Evolutionary conservation across 2,797 vertebrate genomes (phyloP), one percentile per base, ranked within the genome.

Genomic region (Dermochelys coriacea): DNA sequence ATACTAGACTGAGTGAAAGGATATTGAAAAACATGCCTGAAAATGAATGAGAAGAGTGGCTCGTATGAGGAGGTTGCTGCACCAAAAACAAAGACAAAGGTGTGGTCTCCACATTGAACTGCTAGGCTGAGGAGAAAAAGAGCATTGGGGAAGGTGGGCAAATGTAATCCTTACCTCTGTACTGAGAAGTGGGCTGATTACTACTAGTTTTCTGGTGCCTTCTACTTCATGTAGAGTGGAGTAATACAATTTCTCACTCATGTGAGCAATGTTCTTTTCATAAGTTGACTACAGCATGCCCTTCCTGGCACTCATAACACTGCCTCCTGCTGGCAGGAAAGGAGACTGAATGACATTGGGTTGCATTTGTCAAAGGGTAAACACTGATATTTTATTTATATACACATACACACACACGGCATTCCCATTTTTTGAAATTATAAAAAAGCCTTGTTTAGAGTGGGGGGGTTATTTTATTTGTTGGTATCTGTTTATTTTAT

Each of bases 391-490:
- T 0, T 50, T 82, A 85, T 83, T 10, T 82, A 75, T 59, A 59
- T 31, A 57, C 6, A 29, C 1, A 29, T 4, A 57, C 3, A 92
- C 79, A 10, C 0, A 82, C 80, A 89, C 87, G 2, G 0, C 2
- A 41, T 90, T 92, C 82, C 61, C 52, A 55, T 86, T 79, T 81
- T 85, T 64, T 14, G 4, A 87, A 94, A 61, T 47, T 4, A 34
- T 4, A 47, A 37, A 54, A 49, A 89, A 74, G 0, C 57, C 77
- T 86, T 0, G 75, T 94, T 3, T 55, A 7, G n/a, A 18, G 61
- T 64, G 18, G 8, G 4, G 4, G 79, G 1, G 9, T 86, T 89
- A 68, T 59, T 80, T 90, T 77, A 16, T 80, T 52, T 80, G 19
- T 4, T 75, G 15, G 74, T 93, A 14, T 57, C 52, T 27, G 4